Base-by-base conservation (phyloP, 1,140 invertebrate species). In the Psilanteris sp. region DNA sequence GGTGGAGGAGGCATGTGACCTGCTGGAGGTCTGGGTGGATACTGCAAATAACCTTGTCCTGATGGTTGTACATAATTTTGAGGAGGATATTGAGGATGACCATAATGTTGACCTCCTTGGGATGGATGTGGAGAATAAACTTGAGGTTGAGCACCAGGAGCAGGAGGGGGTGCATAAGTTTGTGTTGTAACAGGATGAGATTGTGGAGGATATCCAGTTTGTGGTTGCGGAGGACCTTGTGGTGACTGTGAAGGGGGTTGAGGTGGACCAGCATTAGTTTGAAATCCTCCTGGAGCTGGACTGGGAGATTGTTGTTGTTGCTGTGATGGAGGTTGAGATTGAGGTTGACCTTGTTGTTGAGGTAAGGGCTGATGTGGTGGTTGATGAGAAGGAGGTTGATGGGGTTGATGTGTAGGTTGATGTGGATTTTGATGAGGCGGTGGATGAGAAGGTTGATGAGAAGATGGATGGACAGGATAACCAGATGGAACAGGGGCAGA, bases 1-100 rank as follows among this genome's bases (percentile, higher is more conserved):
- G 87, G 87, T 5, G 88, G 88, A 4, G 88, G 88, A 48, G 87
- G 86, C 84, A 88, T 88, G 1, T 87, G 85, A 22, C 86, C 81
- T 34, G 80, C 84, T 5, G 87, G 86, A 18, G 85, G 85, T 54
- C 86, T 79, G 2, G 86, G 86, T 8, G 86, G 85, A 79, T 88
- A 88, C 16, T 89, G 87, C 1, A 82, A 77, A 70, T 88, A 88
- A 10, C 84, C 85, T 76, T 88, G 87, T 15, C 85, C 85, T n/a
- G 87, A 83, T 8, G 88, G 87, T 24, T 86, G 87, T 6, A 84
- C 84, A 64, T 89, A 89, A 66, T 77, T 85, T 34, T 89, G 87
- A 5, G 87, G 88, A 14, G 87, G 87, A 79, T 89, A 89, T 5
- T 87, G 85, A 10, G 88, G 86, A 75, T 89, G 87, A 18, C 83